Base-by-base conservation (phyloP, 1,140 invertebrate species). In the Theocolax elegans region DNA sequence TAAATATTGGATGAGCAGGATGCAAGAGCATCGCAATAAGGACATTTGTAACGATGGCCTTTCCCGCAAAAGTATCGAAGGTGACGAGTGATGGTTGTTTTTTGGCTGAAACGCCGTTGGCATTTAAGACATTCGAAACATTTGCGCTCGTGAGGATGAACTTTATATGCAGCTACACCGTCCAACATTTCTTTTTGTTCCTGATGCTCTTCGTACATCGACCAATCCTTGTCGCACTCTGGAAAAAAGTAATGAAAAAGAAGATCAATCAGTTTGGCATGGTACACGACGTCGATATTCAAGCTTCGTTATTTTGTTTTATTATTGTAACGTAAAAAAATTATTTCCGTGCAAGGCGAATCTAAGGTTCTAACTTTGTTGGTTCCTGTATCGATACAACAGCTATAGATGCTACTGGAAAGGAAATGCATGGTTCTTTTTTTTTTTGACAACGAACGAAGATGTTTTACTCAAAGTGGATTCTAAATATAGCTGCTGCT, bases 61-160 rank as follows among this genome's bases (percentile, higher is more conserved):
- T 75, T 74, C 2, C 82, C 81, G 62, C 83, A 85, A 49, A 83
- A 83, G 70, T 81, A 84, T 1, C 80, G 78, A 23, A 81, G 63
- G 25, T 85, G 83, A 27, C 82, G 77, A 8, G 74, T 78, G 8
- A 83, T 76, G 0, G 81, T 83, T 0, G 80, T 81, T 73, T 80
- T 82, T 60, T 81, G 81, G 15, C 79, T 78, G 62, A 81, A 84
- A 40, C 79, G 75, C 31, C 86, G 80, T 8, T 80, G 80, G 59
- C 88, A 89, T 15, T 76, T 80, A 6, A 82, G 66, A 65, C 88
- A 88, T 53, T 83, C 76, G 73, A 68, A 81, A 8, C 75, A 72
- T 58, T 82, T 81, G 23, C 78, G 76, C 21, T 83, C 77, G 46
- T 78, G 56, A 46, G 77, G 77, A 15, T 78, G 38, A 21, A 71